These are phyloP conservation scores for Sphecodes monilicornis DNA, from an alignment of 2,888 invertebrate genomes.

Conservation along the genomic window DNA sequence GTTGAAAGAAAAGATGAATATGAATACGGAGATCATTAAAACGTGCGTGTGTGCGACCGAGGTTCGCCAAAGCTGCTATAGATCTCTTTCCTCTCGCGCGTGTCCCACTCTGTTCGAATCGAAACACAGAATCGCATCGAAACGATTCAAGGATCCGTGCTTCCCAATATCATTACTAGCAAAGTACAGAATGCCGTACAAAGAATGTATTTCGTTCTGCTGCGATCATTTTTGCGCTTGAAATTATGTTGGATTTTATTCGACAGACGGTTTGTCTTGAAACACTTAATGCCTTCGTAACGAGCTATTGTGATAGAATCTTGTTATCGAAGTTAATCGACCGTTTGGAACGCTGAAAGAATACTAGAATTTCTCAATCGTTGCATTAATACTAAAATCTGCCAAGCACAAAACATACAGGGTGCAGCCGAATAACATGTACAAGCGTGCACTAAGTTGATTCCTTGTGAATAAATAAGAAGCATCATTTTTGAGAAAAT, in stretches of 20 bases:
- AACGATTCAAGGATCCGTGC: conserved; percentile 17
- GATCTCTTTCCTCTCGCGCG: conserved; percentile 34
- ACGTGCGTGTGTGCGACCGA: conserved; percentile 48
- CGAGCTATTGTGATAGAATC: background rate
- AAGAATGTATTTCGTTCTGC: background rate
- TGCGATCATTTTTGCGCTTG: background rate
- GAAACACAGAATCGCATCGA: conserved; percentile 4
- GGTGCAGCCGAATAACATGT: too few species aligned
- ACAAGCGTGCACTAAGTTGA: too few species aligned
- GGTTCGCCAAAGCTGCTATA: conserved; percentile 23
- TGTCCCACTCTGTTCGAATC: conserved; percentile 7
- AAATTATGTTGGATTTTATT: background rate
- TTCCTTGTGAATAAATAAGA: too few species aligned
- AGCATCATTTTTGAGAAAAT: too few species aligned
- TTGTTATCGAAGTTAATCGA: background rate
- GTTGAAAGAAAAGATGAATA: conserved; percentile 54
- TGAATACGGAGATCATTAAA: conserved; percentile 61
- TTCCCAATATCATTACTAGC: background rate
- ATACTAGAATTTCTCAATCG: background rate
- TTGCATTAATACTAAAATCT: too few species aligned
- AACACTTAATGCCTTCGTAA: background rate
- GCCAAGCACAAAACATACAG: too few species aligned
- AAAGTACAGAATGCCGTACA: background rate
- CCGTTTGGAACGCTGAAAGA: background rate
- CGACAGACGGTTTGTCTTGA: background rate